These are phyloP conservation scores for Desmophyllum pertusum DNA, from an alignment of 92 coral and sea anemone genomes.

Conservation along the genomic window DNA sequence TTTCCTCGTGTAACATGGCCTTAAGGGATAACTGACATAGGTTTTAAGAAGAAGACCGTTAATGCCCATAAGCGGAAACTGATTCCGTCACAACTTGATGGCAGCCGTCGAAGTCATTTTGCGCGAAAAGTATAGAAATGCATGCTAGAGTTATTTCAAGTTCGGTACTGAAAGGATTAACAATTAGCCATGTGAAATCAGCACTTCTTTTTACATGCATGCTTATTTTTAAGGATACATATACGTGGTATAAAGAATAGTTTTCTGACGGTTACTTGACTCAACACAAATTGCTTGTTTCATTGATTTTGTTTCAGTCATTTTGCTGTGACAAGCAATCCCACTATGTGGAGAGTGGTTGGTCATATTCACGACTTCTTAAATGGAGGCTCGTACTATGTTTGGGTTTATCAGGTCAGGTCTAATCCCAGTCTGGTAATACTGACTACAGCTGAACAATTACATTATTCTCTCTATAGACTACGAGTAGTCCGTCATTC, in stretches of 20 bases:
- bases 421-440: no score
- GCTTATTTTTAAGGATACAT: background rate
- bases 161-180: background rate
- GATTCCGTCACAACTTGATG: no score
- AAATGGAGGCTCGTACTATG: conserved; percentile 66
- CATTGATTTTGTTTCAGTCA: conserved; percentile 61
- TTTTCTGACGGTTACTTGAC: background rate
- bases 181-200: background rate
- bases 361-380: conserved; percentile 71
- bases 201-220: no score
- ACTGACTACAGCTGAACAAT: no score
- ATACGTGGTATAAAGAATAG: background rate
- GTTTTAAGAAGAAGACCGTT: background rate
- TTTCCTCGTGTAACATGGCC: no score
- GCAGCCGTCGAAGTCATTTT: no score
- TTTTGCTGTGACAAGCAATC: conserved; percentile 79
- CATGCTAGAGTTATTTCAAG: background rate
- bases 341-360: conserved; percentile 72
- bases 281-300: background rate
- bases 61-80: no score
- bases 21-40: no score
- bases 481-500: no score
- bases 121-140: no score
- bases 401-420: conserved; percentile 80
- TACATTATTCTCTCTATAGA: no score